Base-by-base conservation (phyloP, 2,797 vertebrate genomes). In the Orientallactaga sibirica region DNA sequence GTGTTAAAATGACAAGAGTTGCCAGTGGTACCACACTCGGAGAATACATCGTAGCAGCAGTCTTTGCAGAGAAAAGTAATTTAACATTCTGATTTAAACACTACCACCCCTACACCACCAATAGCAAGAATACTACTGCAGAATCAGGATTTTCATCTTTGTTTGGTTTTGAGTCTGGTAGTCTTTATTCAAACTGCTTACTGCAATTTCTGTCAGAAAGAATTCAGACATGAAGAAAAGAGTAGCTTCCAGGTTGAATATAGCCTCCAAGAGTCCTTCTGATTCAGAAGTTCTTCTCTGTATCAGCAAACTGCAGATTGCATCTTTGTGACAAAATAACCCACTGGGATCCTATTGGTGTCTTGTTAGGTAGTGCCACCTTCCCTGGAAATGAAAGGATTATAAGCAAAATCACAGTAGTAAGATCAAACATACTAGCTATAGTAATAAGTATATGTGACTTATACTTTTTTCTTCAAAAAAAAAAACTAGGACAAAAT, bases 121-220 rank as follows among this genome's bases (percentile, higher is more conserved):
- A 37, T 37, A 37, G 33, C 33, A 37, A 37, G 33, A 37, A 37
- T 37, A 37, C 33, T 37, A 37, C 33, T 37, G 10, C 48, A 58
- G 55, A 58, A 58, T 16, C 55, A 58, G 12, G 55, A 58, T 58
- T 58, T 33, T 84, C 22, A 76, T 0, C 3, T 84, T 78, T 25
- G 27, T 82, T 33, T 88, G 6, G 76, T 81, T 92, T 83, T 92
- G 41, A 87, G 66, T 71, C 67, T 55, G 18, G n/a, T 79, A 25
- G 20, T 90, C 83, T 91, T 91, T 74, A 71, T 90, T 64, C 62
- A 91, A 76, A 96, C 58, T 81, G 22, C 24, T 89, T 66, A 86
- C 55, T 83, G 12, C 67, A 73, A 79, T 64, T 88, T 22, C 16
- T 9, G 55, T 83, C 73, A 93, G 25, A 88, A 24, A 29, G 41